Base-by-base conservation (phyloP, 2,797 vertebrate genomes). In the Periophthalmus magnuspinnatus region DNA sequence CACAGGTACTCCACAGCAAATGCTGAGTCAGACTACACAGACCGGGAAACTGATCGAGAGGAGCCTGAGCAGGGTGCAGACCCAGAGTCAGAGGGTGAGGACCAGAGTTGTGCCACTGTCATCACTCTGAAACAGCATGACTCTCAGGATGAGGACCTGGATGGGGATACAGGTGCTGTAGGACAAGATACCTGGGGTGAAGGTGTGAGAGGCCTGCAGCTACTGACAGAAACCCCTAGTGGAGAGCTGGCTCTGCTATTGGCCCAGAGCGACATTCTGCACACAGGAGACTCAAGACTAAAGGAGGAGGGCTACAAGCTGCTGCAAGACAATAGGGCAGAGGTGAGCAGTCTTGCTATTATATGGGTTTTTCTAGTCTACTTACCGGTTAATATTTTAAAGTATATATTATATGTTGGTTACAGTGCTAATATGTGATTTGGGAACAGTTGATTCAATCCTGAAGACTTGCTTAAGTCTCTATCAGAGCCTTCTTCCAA, bases 1-100 rank as follows among this genome's bases (percentile, higher is more conserved):
- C 7, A 3, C 79, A 98, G 97, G 24, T 99, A 98, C 82, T 93
- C 90, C 1, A 98, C 97, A 1, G 97, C 97, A 68, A 96, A 96
- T 0, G 96, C 95, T 0, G 97, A 99, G 78, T 99, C 97, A 0
- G 96, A 99, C 77, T 97, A 95, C 6, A 97, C 92, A 0, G 93
- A 98, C 58, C 90, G 91, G 0, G 94, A 93, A 90, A 96, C 91
- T 54, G 96, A 95, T 80, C 84, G 71, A 64, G 95, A 95, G 47
- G 96, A 92, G 32, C 89, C 73, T 6, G 94, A 93, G 67, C 81
- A 17, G 52, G 94, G 94, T 47, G 92, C 70, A 0, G 96, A 96
- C 14, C 89, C 90, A 33, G 91, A 89, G 60, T 84, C 93, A 0
- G 95, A 95, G 2, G 94, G 94, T 0, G 93, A 96, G 72, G 93